Base-by-base conservation (phyloP, 2,113 vertebrate species). In the Haliaeetus leucogaster region DNA sequence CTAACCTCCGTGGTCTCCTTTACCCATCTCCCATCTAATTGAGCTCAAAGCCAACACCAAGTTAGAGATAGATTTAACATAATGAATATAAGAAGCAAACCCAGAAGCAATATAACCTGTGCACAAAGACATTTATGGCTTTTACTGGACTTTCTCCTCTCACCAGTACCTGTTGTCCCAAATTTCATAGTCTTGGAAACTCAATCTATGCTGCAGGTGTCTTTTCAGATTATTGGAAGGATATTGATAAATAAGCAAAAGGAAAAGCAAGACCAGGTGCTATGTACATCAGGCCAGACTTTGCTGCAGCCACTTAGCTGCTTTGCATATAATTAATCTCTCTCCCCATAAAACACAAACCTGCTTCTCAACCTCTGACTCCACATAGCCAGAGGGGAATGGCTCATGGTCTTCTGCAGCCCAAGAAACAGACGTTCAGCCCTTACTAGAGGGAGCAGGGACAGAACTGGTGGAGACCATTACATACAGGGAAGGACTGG, bases 201-300 rank as follows among this genome's bases (percentile, higher is more conserved):
- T 7, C 12, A 22, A 1, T 6, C 53, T 29, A 13, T 11, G 59
- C 25, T 59, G 15, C 45, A 36, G 38, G 14, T 13, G 32, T 43
- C 34, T 63, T 58, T 45, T 10, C 26, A 23, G 18, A 38, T 36
- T 38, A 15, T 17, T 70, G 42, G 13, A n/a, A 42, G 13, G 27
- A 38, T 16, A 13, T 30, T 14, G 43, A 16, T 30, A 65, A 70
- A 56, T 9, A 50, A 13, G 5, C 26, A 16, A 38, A 76, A 56
- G 30, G 23, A 26, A 86, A 66, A 40, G 2, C 13, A 22, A 26
- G 47, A 23, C 9, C 1, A 0, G 16, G 19, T 8, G 13, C 48
- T 26, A 16, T 13, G 72, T 10, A 8, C 17, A 13, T 25, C 3
- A 1, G 0, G 0, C 48, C 32, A 43, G 15, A 4, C 26, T 53